Conservation (phyloP, 2,113 vertebrate species). For the Cettia cetti region DNA sequence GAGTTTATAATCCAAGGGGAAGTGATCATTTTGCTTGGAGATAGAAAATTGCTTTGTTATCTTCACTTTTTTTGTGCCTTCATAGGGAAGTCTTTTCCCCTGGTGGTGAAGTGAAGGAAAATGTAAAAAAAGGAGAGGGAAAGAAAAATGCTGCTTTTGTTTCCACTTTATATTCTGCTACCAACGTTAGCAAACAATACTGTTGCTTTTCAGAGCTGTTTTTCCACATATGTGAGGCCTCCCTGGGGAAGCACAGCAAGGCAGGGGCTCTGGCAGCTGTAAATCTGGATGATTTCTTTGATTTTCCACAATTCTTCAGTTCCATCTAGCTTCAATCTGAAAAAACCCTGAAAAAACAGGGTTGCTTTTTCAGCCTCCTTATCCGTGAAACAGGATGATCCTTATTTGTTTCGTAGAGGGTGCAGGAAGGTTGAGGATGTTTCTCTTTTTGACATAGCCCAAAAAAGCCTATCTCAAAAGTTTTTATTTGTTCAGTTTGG, state of each 20-base stretch:
- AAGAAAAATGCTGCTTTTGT: not conserved
- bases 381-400: not conserved
- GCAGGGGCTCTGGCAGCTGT: not conserved
- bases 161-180: not conserved
- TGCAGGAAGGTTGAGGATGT: not conserved
- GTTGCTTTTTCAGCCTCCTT: not conserved
- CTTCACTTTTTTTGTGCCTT: not conserved
- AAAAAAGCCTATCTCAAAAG: fast-evolving
- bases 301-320: not conserved
- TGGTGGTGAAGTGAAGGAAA: not conserved
- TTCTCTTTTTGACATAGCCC: not conserved
- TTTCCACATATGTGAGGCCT: not conserved
- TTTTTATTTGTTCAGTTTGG: not conserved
- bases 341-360: not conserved
- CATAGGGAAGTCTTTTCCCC: not conserved
- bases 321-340: not conserved
- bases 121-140: not conserved
- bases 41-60: slow-evolving; percentile 24
- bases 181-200: not conserved
- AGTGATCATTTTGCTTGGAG: not conserved
- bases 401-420: not conserved
- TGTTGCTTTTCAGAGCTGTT: not conserved
- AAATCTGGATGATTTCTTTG: not conserved
- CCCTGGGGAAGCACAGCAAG: not conserved
- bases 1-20: not conserved